Evolutionary conservation across 2,888 invertebrate genomes (phyloP), one percentile per base, ranked within the genome.

Genomic region (Erpobdella octoculata): DNA sequence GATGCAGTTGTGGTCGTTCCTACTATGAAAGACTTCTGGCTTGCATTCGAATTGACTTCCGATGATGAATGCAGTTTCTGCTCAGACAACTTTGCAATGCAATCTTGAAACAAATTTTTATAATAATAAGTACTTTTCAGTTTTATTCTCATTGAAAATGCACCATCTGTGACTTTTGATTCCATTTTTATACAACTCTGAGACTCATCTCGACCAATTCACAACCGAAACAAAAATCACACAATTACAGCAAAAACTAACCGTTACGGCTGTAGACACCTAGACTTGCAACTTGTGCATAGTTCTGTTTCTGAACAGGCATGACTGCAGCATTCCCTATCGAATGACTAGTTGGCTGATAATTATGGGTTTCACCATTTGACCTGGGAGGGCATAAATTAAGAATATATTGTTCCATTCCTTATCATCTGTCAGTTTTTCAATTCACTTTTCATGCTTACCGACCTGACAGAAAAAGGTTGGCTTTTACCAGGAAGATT

Each of bases 231-330:
- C n/a, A n/a, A n/a, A n/a, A n/a, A n/a, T n/a, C n/a, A n/a, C n/a
- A n/a, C n/a, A 53, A 53, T 53, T 65, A 36, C n/a, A n/a, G 36
- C 36, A 33, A 41, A 5, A 36, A 8, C 18, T 67, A 31, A 41
- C 46, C 41, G 38, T 33, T 12, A 31, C 15, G 38, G 25, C n/a
- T 41, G 67, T 38, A 18, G 48, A 38, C 48, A 65, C 28, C 37
- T 33, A 61, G 48, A 4, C 28, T 37, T 12, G 58, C 67, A 59
- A 72, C 68, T 48, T 41, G 41, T 46, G 41, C 67, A 28, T 67
- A 28, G 21, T 67, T 28, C 25, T 46, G 28, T 28, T 31, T 48
- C 28, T 38, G 28, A 28, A 53, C 53, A 53, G 53, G 21, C 53
- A 53, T 8, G n/a, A n/a, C n/a, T n/a, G n/a, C n/a, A n/a, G n/a